phyloP scores from a whole-genome alignment of 2,888 invertebrate species.

The Parapristionchus giblindavisi region DNA sequence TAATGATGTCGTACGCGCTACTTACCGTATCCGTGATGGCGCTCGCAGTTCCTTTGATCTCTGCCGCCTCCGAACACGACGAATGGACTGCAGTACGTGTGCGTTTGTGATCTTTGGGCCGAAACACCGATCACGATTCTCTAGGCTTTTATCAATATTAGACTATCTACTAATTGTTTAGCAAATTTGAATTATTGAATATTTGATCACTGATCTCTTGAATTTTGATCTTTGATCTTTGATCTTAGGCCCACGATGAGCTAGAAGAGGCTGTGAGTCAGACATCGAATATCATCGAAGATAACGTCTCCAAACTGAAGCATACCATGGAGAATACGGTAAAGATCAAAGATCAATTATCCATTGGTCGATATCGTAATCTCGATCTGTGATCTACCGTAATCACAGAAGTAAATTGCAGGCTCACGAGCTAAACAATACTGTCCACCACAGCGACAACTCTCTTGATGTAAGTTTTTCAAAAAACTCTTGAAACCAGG shows the following conservation, averaged over 20 bases:
- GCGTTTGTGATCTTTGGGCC: no score
- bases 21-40: no score
- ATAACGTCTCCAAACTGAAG: constrained; percentile 28
- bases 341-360: constrained; percentile 14
- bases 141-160: no score
- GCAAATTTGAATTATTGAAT: not conserved
- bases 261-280: constrained; percentile 21
- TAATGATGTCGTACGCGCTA: no score
- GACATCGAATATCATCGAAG: constrained; percentile 27
- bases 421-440: constrained; percentile 23
- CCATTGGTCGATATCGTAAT: not conserved
- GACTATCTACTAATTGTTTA: no score
- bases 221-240: not conserved
- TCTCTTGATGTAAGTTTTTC: constrained; percentile 23
- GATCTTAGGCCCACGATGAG: constrained; percentile 21
- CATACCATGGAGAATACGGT: constrained; percentile 31
- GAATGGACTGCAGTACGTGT: no score
- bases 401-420: not conserved
- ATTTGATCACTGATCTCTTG: constrained; percentile 10
- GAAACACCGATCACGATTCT: no score
- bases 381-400: no score
- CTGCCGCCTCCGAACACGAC: no score
- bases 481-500: no score
- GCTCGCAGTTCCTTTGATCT: no score
- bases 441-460: constrained; percentile 26